Conservation (phyloP, 2,797 vertebrate species). For the Eulemur coronatus region DNA sequence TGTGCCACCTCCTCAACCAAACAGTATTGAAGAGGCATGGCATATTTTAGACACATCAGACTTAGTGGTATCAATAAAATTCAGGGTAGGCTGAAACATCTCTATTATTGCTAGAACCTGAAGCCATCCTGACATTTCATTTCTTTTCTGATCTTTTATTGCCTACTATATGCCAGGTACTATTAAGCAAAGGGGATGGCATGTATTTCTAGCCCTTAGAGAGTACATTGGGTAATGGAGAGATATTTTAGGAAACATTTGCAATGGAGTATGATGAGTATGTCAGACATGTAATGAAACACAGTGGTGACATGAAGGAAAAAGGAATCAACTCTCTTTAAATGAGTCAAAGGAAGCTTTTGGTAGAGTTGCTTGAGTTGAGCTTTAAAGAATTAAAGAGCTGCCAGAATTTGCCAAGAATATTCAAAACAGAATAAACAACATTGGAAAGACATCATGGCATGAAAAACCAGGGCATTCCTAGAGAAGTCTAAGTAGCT, state of each 20-base stretch:
- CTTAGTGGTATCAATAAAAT: not conserved
- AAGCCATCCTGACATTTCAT: not conserved
- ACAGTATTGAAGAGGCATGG: not conserved
- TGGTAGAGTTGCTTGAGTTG: not conserved
- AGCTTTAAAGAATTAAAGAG: not conserved
- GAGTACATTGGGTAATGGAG: not conserved
- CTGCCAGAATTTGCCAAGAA: not conserved
- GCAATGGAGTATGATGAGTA: not conserved
- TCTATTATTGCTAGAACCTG: not conserved
- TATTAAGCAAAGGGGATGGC: not conserved
- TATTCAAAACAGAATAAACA: not conserved
- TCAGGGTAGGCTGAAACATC: not conserved
- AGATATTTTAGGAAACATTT: not conserved
- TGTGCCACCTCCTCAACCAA: not conserved
- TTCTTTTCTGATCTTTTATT: not conserved
- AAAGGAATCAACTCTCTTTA: not conserved
- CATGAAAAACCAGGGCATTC: not conserved
- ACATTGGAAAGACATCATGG: not conserved
- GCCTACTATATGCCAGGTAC: not conserved
- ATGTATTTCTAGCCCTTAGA: not conserved
- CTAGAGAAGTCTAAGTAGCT: not conserved
- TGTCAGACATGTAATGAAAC: not conserved
- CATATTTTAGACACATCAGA: not conserved
- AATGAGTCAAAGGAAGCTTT: not conserved
- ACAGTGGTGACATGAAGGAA: not conserved